Evolutionary conservation across 2,113 vertebrate species (phyloP).

Genomic region (Fulmarus glacialis): DNA sequence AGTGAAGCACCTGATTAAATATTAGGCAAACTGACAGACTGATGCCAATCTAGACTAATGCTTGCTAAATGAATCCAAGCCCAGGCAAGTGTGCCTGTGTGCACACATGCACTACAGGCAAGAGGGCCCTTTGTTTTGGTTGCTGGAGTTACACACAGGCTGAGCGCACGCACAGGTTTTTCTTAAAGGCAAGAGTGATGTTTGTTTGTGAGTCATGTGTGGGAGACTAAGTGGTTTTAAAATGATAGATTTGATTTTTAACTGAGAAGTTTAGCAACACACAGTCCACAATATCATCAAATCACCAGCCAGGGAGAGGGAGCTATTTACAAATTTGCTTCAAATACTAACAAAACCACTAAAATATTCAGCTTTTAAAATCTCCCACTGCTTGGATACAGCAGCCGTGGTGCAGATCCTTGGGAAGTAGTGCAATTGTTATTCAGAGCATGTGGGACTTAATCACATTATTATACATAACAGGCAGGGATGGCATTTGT

Average conservation of each 20-base stretch:
- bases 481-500: conserved; percentile 48
- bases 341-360: neutral
- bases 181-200: neutral
- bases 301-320: conserved; percentile 1
- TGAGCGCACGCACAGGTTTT: neutral
- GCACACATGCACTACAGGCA: neutral
- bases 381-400: conserved; percentile 45
- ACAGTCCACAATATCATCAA: neutral
- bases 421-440: conserved; percentile 13
- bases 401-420: neutral
- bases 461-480: conserved; percentile 62
- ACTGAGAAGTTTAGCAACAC: conserved; percentile 41
- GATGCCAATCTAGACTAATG: neutral
- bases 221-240: conserved; percentile 36
- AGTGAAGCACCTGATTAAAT: neutral
- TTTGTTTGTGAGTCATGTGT: conserved; percentile 14
- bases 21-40: neutral
- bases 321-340: conserved; percentile 46
- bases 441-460: conserved; percentile 48
- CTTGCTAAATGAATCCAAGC: neutral
- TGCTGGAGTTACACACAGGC: neutral
- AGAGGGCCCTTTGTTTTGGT: neutral
- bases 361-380: conserved; percentile 22
- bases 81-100: neutral
- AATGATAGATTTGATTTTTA: conserved; percentile 35